Base-by-base conservation (phyloP, 2,797 vertebrate genomes). In the Hypotaenidia philippensis region DNA sequence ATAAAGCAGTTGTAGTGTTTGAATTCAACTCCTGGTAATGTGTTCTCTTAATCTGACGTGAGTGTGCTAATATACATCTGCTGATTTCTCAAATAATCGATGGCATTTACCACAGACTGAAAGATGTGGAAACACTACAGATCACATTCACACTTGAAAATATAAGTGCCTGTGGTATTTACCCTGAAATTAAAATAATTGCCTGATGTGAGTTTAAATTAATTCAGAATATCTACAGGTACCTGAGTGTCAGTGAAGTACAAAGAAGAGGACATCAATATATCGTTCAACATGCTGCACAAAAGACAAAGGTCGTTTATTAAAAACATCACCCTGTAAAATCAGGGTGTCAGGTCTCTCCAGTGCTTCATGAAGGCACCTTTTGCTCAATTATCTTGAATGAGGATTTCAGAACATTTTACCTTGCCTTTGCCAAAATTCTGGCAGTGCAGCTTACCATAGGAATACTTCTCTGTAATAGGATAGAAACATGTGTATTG, bases 31-130 rank as follows among this genome's bases (percentile, higher is more conserved):
- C 27, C 21, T 66, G 22, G 14, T 63, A 45, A 44, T 13, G 21
- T 45, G 27, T 5, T 26, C 10, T 44, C 23, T 44, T 57, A 63
- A 31, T 15, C 11, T 87, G 25, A 27, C 1, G 0, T 0, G 1
- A 47, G 22, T 60, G 45, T 83, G 47, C 4, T 27, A 32, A 47
- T 38, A 53, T 7, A 61, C 8, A 66, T 66, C 31, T 52, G 31
- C 44, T 47, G 38, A 76, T 44, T 90, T 80, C 69, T 83, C 31
- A 80, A 70, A 71, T 26, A 90, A 21, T 5, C 61, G 31, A 41
- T 18, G 32, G 12, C 40, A 76, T 61, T 79, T 76, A 52, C n/a
- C 16, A 23, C 34, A 49, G 32, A 36, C 44, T 63, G 50, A 38
- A 71, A 79, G 38, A 76, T 18, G 15, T 66, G 32, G 63, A 71